Conservation (phyloP, 1,140 invertebrate species). For the Grapholita molesta region DNA sequence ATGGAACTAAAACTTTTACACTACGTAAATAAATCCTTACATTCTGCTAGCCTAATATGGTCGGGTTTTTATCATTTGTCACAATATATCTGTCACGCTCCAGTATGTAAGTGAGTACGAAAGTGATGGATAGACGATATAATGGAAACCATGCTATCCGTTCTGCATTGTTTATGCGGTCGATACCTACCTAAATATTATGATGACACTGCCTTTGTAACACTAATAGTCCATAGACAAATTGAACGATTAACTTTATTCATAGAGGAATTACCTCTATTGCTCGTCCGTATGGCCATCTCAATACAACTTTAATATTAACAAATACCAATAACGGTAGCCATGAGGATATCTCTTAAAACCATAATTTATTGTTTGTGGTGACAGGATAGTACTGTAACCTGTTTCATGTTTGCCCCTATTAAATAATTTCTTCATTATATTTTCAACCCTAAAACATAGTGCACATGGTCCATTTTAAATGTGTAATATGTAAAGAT, state of each 20-base stretch:
- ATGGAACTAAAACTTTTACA: too few species aligned
- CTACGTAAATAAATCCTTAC: too few species aligned
- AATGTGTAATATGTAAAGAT: not conserved
- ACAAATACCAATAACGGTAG: not conserved
- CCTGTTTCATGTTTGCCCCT: not conserved
- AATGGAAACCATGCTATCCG: too few species aligned
- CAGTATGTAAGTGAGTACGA: too few species aligned
- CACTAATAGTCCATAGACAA: not conserved
- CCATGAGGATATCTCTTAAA: not conserved
- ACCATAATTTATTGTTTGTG: constrained; percentile 1
- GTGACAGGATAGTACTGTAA: not conserved
- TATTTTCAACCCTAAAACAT: not conserved
- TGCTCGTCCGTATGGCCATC: not conserved
- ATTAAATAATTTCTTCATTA: not conserved
- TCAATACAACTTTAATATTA: not conserved
- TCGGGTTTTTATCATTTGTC: too few species aligned
- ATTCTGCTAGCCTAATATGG: too few species aligned
- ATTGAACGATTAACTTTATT: not conserved
- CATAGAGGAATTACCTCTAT: not conserved
- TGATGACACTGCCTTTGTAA: too few species aligned
- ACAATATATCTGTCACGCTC: too few species aligned
- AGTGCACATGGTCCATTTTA: not conserved
- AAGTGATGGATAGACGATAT: too few species aligned
- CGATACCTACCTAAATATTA: too few species aligned
- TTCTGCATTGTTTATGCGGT: too few species aligned